A percentile compares a stretch with the other conserved stretches of the same genome.
These are phyloP conservation scores for Scolopax bukidnonensis DNA, from an alignment of 2,797 vertebrate species.

Conservation along the genomic window DNA sequence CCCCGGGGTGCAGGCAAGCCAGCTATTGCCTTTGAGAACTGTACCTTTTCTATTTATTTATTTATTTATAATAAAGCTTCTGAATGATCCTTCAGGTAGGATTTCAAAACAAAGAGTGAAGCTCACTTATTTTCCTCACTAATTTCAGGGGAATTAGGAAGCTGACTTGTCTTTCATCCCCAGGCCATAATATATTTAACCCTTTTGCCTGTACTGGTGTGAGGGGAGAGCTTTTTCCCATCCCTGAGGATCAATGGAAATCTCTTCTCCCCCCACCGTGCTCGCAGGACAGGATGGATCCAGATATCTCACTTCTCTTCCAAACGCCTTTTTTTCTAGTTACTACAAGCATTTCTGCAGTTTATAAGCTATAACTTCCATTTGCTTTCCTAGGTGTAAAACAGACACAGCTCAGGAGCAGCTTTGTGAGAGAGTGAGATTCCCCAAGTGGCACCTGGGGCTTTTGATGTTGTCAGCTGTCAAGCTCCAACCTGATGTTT, in stretches of 20 bases:
- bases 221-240: background rate
- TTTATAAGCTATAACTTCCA: background rate
- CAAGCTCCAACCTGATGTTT: background rate
- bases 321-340: background rate
- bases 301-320: background rate
- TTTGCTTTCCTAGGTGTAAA: background rate
- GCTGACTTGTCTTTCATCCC: background rate
- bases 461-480: background rate
- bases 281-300: background rate
- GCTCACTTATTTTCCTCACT: background rate
- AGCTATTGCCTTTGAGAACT: background rate
- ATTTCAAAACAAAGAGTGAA: background rate
- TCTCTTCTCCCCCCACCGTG: background rate
- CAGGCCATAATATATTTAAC: background rate
- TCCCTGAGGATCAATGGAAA: background rate
- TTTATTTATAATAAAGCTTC: background rate
- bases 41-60: background rate
- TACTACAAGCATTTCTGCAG: background rate
- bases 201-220: background rate
- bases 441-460: background rate
- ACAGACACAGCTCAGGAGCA: background rate
- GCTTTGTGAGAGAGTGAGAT: background rate
- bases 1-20: background rate
- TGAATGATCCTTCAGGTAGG: background rate
- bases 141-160: background rate